Base-by-base conservation (phyloP, 2,888 invertebrate genomes). In the Tachina fera region DNA sequence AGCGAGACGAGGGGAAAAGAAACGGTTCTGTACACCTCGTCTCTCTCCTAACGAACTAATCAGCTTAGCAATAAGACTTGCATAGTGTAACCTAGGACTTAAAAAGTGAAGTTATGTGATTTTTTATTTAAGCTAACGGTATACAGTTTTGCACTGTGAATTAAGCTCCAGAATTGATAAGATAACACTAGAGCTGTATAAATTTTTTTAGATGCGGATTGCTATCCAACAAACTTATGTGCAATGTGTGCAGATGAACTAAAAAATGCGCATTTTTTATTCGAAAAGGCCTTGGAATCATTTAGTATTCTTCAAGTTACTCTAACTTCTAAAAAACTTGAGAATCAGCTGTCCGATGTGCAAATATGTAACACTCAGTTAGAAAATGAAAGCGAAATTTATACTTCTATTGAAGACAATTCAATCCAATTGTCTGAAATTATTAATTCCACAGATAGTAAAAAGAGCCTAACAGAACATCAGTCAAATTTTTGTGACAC, bases 281-380 rank as follows among this genome's bases (percentile, higher is more conserved):
- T 83, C 65, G 47, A 83, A 39, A 83, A 83, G 43, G 76, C 82
- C 8, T 13, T 77, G 16, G 76, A 68, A 31, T 60, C 76, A 14
- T n/a, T 65, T 9, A 56, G 43, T 45, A 31, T 71, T 45, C 71
- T 83, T n/a, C 41, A 61, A 51, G 16, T 51, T 22, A 13, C 16
- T n/a, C 14, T 75, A 1, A 45, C 3, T 45, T 13, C n/a, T n/a
- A 45, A 71, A 51, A 22, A 61, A n/a, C 11, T 47, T 19, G 9
- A 53, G 31, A 16, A n/a, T 8, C 14, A 53, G 9, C 9, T 43
- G 14, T 9, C 3, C 9, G 13, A 14, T 43, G 13, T 41, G 1
- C 13, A 47, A 16, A 41, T 19, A 11, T 39, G 14, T 19, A 45
- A 19, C 39, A 47, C 19, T n/a, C 53, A 47, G 13, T 14, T 22